Evolutionary conservation across 2,113 vertebrate species (phyloP).

Genomic region (Macquaria australasica): DNA sequence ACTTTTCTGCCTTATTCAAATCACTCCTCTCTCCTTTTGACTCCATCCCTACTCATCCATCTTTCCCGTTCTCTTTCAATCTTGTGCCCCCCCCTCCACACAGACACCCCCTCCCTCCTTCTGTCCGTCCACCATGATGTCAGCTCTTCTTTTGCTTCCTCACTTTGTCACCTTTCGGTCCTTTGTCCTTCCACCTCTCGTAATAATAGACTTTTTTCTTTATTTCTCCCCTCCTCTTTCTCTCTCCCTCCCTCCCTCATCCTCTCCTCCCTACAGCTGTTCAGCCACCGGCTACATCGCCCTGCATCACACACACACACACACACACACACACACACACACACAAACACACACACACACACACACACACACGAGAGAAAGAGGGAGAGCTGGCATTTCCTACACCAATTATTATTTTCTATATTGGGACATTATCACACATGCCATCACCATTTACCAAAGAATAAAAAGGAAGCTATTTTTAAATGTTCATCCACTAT

Average conservation of each 20-base stretch:
- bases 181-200: conserved; percentile 43
- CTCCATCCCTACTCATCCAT: conserved; percentile 37
- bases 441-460: background rate
- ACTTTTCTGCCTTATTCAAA: conserved; percentile 18
- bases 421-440: background rate
- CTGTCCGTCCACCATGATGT: conserved; percentile 59
- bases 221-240: background rate
- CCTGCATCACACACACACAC: conserved; percentile 1
- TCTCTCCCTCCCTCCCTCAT: conserved; percentile 4
- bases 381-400: conserved; percentile 11
- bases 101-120: conserved; percentile 4
- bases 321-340: conserved; percentile 27
- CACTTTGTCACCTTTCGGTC: conserved; percentile 48
- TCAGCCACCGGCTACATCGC: background rate
- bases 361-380: conserved; percentile 12
- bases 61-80: conserved; percentile 23
- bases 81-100: background rate
- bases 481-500: background rate
- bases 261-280: conserved; percentile 65
- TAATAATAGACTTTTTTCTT: conserved; percentile 46
- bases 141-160: conserved; percentile 48
- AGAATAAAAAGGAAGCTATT: background rate
- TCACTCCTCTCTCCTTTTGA: conserved; percentile 7
- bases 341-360: background rate
- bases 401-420: background rate